Evolutionary conservation across 2,888 invertebrate genomes (phyloP), one percentile per base, ranked within the genome.

Genomic region (Diarsia mendica): DNA sequence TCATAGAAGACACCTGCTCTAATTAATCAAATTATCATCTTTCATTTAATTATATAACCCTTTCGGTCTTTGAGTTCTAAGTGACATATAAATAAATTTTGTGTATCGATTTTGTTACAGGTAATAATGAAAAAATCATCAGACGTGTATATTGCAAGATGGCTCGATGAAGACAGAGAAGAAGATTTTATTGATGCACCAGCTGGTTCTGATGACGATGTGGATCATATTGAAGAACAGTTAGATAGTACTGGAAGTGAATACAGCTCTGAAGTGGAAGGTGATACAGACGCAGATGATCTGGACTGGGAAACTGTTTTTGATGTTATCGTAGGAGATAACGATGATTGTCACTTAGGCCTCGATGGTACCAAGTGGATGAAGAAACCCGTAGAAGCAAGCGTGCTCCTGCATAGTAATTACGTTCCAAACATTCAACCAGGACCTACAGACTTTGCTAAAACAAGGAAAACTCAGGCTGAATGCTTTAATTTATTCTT

Each of bases 171-270:
- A 28, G 71, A 76, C 10, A 75, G 72, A 58, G 83, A 81, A 49
- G 84, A 84, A 77, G 72, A 81, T 23, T 81, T 84, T 23, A 75
- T 83, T 23, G 85, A 84, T 65, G 82, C 70, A 28, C 81, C 84
- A 49, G 81, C 84, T 18, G 81, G 81, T 20, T 53, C 60, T 53
- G 82, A 79, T 55, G 79, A 82, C 39, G 84, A 82, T 48, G 10
- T 73, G 8, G 85, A 83, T 67, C 67, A 84, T 6, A 48, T 82
- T 18, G 79, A 84, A 68, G 75, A 81, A 49, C 79, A 79, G 49
- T 6, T 68, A 33, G 82, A 83, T 11, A 82, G 68, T 28, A 82
- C 84, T 61, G 79, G n/a, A 51, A 83, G 39, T 63, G 84, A 83
- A 67, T 75, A 74, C 18, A 74, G 60, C 10, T 63, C 70, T n/a